These are phyloP conservation scores for Lissocephala sabroskyi DNA, from an alignment of 2,888 invertebrate species.

Conservation along the genomic window DNA sequence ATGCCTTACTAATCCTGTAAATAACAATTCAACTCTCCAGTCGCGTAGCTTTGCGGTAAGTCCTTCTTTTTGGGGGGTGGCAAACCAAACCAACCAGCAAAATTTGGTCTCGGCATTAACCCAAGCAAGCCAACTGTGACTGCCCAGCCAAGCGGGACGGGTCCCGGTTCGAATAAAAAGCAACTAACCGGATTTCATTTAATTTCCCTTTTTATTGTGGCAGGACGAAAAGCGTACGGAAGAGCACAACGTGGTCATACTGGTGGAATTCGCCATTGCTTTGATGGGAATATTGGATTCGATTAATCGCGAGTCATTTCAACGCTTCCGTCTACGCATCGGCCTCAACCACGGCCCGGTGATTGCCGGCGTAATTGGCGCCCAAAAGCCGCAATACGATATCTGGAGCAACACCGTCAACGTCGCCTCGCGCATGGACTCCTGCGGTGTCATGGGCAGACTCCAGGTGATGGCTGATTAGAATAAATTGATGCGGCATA, in stretches of 20 bases:
- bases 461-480: constrained; percentile 79
- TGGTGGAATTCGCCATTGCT: constrained; percentile 96
- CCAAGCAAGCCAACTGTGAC: no score
- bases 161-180: no score
- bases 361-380: constrained; percentile 97
- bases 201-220: constrained; percentile 17
- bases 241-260: constrained; percentile 88
- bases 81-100: constrained; percentile 3
- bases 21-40: constrained; percentile 37
- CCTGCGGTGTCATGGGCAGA: constrained; percentile 90
- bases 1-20: constrained; percentile 50
- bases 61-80: no score
- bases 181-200: constrained; percentile 27
- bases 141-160: no score
- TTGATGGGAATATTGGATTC: constrained; percentile 94
- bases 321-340: constrained; percentile 94
- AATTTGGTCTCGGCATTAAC: no score
- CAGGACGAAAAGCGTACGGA: constrained; percentile 84
- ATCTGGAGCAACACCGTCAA: constrained; percentile 99
- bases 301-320: constrained; percentile 97
- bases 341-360: constrained; percentile 78
- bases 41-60: constrained; percentile 69
- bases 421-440: constrained; percentile 97
- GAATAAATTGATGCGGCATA: not conserved
- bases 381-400: constrained; percentile 98